Conservation (phyloP, 2,113 vertebrate species). For the Datnioides undecimradiatus region DNA sequence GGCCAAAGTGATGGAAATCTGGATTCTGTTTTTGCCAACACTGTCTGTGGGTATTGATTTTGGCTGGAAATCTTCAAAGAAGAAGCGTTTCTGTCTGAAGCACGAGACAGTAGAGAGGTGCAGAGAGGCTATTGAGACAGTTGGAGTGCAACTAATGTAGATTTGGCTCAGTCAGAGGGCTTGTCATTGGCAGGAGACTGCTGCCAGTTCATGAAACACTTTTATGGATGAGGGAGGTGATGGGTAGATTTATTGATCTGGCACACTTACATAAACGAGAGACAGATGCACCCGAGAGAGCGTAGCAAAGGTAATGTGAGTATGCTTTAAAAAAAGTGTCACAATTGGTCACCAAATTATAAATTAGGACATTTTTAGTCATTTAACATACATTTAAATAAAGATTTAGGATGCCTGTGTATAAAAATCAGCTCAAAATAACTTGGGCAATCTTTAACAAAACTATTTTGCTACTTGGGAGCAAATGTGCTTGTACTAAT, state of each 20-base stretch:
- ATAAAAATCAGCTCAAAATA: background rate
- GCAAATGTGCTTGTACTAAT: no score
- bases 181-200: constrained; percentile 37
- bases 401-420: background rate
- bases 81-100: constrained; percentile 79
- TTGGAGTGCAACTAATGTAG: constrained; percentile 68
- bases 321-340: background rate
- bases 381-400: background rate
- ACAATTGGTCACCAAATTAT: background rate
- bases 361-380: background rate
- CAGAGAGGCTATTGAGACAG: constrained; percentile 64
- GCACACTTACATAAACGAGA: constrained; percentile 12
- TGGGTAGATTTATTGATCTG: constrained; percentile 57
- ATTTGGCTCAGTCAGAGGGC: constrained; percentile 58
- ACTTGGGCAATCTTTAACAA: background rate
- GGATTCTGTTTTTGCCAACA: constrained; percentile 72
- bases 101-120: constrained; percentile 63
- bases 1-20: constrained; percentile 79
- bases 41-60: constrained; percentile 82
- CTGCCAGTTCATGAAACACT: constrained; percentile 58
- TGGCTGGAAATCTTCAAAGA: constrained; percentile 82
- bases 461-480: no score
- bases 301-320: background rate
- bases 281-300: constrained; percentile 9
- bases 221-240: constrained; percentile 22